Percentiles rank a stretch among this genome's conserved stretches.
Conservation (phyloP, 1,140 invertebrate genomes). For the Drosophila aff. region DNA sequence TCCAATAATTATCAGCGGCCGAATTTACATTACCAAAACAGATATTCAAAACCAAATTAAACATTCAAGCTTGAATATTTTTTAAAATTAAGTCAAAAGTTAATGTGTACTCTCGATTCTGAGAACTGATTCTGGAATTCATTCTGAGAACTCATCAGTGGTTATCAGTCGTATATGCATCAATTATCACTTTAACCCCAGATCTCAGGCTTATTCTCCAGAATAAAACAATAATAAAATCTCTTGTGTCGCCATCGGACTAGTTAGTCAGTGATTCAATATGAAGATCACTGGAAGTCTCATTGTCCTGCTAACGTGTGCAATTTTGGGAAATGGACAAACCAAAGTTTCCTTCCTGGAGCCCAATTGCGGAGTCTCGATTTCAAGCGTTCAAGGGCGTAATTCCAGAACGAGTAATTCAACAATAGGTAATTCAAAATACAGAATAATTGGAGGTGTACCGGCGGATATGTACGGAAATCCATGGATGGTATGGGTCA, state of each 20-base stretch:
- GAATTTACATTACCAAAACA: no score
- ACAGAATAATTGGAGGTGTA: background rate
- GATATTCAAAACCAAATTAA: no score
- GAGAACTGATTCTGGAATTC: background rate
- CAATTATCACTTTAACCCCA: background rate
- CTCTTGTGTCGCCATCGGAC: no score
- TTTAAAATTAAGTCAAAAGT: background rate
- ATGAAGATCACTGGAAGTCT: slow-evolving; percentile 10
- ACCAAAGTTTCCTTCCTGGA: background rate
- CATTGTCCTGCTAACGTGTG: background rate
- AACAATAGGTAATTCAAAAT: no score
- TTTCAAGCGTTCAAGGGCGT: background rate
- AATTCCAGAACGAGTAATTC: no score
- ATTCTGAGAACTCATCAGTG: background rate
- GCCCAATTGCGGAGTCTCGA: background rate
- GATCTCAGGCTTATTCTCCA: background rate
- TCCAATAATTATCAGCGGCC: no score
- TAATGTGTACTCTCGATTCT: background rate
- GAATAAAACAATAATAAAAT: background rate
- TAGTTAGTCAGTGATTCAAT: background rate
- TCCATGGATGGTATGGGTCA: slow-evolving; percentile 19
- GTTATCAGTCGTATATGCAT: background rate
- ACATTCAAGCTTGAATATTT: no score
- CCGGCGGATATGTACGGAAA: background rate
- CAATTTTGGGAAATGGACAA: background rate